Evolutionary conservation across 2,113 vertebrate genomes (phyloP).

Genomic region (Heterotis niloticus): DNA sequence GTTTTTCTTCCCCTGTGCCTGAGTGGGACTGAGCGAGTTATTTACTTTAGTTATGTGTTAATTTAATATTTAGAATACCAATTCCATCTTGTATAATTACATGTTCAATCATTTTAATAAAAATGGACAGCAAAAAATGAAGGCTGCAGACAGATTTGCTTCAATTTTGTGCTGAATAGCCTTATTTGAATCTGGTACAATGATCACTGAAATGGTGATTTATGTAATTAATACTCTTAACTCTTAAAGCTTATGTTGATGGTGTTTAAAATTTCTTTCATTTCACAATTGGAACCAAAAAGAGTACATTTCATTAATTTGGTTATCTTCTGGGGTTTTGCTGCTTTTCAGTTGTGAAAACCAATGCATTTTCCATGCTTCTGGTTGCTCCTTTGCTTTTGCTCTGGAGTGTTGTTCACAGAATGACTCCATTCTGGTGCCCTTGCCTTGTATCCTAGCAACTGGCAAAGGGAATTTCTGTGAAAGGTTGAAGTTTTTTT

Average conservation of each 20-base stretch:
- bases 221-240: too few species aligned
- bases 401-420: conserved; percentile 33
- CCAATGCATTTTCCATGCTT: conserved; percentile 41
- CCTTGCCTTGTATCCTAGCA: conserved; percentile 55
- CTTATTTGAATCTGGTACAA: too few species aligned
- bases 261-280: not conserved
- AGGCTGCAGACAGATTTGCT: too few species aligned
- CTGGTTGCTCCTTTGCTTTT: conserved; percentile 39
- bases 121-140: too few species aligned
- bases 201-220: too few species aligned
- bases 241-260: not conserved
- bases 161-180: too few species aligned
- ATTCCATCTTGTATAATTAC: too few species aligned
- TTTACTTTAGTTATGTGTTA: too few species aligned
- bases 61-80: too few species aligned
- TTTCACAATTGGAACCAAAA: conserved; percentile 11
- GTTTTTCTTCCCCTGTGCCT: too few species aligned
- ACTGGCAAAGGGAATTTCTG: conserved; percentile 42
- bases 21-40: too few species aligned
- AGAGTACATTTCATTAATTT: not conserved
- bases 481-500: conserved; percentile 46
- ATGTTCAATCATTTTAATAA: too few species aligned
- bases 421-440: conserved; percentile 41
- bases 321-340: conserved; percentile 4
- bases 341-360: conserved; percentile 17